A percentile compares a stretch with the other conserved stretches of the same genome.
These are phyloP conservation scores for Odontomyia ornata DNA, from an alignment of 2,888 invertebrate species.

Conservation along the genomic window DNA sequence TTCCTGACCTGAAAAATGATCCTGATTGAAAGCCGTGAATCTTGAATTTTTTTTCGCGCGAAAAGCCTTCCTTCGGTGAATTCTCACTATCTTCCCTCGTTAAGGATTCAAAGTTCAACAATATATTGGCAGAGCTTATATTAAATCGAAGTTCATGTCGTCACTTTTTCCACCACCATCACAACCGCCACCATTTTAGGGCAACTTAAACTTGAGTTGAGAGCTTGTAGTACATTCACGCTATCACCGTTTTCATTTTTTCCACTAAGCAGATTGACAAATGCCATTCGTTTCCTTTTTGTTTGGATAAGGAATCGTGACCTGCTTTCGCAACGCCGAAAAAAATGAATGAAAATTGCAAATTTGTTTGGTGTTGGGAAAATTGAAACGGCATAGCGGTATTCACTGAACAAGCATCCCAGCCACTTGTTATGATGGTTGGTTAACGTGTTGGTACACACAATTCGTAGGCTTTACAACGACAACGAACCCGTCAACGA, in stretches of 20 bases:
- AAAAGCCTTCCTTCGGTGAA: too few species aligned
- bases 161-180: too few species aligned
- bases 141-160: too few species aligned
- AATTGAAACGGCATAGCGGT: constrained; percentile 10
- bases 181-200: too few species aligned
- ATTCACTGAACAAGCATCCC: constrained; percentile 5
- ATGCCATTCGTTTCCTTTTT: not conserved
- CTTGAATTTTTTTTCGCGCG: too few species aligned
- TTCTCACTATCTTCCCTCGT: too few species aligned
- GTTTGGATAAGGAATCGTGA: constrained; percentile 17
- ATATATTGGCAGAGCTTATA: too few species aligned
- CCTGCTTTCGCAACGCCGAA: constrained; percentile 2
- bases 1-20: too few species aligned
- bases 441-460: not conserved
- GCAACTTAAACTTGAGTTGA: not conserved
- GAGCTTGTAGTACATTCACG: not conserved
- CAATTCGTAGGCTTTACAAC: not conserved
- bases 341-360: constrained; percentile 9
- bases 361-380: constrained; percentile 17
- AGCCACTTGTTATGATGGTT: not conserved
- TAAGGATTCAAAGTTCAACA: too few species aligned
- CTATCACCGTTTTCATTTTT: not conserved
- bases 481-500: not conserved
- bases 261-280: constrained; percentile 14
- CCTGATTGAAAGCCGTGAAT: too few species aligned